Evolutionary conservation across 1,140 invertebrate species (phyloP).

Genomic region (Trichonephila clavipes): DNA sequence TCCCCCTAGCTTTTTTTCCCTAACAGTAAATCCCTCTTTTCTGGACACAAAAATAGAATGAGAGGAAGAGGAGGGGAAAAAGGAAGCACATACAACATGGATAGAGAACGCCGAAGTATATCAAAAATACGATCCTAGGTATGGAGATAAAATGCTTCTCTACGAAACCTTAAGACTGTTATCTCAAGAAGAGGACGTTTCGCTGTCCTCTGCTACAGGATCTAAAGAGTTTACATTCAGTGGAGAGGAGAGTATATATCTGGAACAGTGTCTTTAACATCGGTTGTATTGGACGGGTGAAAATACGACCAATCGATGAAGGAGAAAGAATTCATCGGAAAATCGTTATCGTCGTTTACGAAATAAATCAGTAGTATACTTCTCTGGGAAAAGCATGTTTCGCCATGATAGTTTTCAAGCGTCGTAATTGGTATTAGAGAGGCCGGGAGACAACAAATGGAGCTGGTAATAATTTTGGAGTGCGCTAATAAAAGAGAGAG

Average conservation of each 20-base stretch:
- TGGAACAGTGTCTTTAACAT: constrained; percentile 24
- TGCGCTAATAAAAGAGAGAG: background rate
- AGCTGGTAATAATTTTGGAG: constrained; percentile 22
- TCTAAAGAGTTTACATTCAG: constrained; percentile 43
- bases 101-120: background rate
- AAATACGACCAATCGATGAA: constrained; percentile 53
- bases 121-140: constrained; percentile 43
- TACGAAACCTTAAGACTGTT: constrained; percentile 41
- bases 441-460: constrained; percentile 27
- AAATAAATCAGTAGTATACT: constrained; percentile 56
- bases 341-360: constrained; percentile 60
- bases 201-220: constrained; percentile 19
- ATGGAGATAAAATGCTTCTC: constrained; percentile 56
- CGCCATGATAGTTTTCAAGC: constrained; percentile 5
- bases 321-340: constrained; percentile 61
- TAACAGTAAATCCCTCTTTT: constrained; percentile 34
- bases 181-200: constrained; percentile 38
- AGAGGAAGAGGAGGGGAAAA: background rate
- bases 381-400: constrained; percentile 22
- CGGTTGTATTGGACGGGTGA: constrained; percentile 46
- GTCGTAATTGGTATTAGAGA: constrained; percentile 38
- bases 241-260: constrained; percentile 19
- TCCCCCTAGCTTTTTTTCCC: background rate
- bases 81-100: background rate
- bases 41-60: background rate